phyloP scores from a whole-genome alignment of 2,113 vertebrate genomes.

The Calyptomena viridis region DNA sequence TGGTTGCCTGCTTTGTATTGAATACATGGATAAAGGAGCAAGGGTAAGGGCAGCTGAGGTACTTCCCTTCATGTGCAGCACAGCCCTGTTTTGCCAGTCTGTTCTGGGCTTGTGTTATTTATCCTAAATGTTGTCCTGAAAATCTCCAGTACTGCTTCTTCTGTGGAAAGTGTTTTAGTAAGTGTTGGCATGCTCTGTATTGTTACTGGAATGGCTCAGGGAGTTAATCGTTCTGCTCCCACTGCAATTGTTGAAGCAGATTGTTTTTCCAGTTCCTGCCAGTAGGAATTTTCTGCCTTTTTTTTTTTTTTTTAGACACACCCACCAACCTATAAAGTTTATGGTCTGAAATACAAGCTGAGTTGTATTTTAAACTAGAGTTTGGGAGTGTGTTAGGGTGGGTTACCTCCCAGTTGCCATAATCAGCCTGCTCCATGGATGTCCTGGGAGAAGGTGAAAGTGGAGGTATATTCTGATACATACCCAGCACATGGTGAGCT shows the following conservation, averaged over 20 bases:
- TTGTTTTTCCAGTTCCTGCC: constrained; percentile 49
- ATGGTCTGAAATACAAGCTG: background rate
- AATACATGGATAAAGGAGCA: fast-evolving
- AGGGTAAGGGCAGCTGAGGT: background rate
- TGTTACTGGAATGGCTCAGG: constrained; percentile 27
- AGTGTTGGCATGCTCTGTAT: constrained; percentile 6
- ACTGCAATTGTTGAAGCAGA: constrained; percentile 20
- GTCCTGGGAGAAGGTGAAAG: background rate
- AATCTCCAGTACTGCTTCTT: background rate
- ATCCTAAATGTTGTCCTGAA: background rate
- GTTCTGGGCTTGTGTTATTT: background rate
- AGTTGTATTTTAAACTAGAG: background rate
- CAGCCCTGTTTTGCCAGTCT: background rate
- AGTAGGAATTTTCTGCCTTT: background rate
- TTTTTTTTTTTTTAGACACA: background rate
- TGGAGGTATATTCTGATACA: background rate
- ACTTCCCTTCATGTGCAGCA: background rate
- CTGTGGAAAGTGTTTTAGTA: background rate
- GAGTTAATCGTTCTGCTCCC: constrained; percentile 37
- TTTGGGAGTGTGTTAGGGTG: background rate
- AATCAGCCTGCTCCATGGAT: background rate
- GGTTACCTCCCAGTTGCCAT: background rate
- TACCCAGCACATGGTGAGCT: background rate
- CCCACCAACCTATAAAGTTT: constrained; percentile 20
- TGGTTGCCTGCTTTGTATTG: background rate